Base-by-base conservation (phyloP, 1,140 invertebrate species). In the Chironomus striatipennis region DNA sequence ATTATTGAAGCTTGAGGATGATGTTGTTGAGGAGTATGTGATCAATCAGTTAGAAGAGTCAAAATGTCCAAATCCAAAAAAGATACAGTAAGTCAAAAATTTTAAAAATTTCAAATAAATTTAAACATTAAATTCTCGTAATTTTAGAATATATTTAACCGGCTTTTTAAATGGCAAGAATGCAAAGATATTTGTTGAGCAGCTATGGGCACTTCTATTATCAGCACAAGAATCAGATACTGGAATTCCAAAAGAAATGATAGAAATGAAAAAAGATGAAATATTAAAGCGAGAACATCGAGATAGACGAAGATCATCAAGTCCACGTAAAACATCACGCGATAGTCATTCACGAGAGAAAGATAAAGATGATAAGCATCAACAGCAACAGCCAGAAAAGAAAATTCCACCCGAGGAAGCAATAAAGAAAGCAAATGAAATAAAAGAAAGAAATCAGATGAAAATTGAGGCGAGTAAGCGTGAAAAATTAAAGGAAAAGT, bases 131-230 rank as follows among this genome's bases (percentile, higher is more conserved):
- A 34, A 34, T 87, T 96, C 96, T 57, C 96, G 96, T 83, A 94
- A 97, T 83, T 98, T 99, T 91, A 98, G 99, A 87, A 99, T 99
- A 79, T 99, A 99, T 85, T 85, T 99, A 79, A 99, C 98, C 47
- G 98, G 98, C 10, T 99, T 99, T 84, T 85, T 99, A 34, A 98
- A 99, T 84, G 96, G 96, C 2, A 97, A 96, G 84, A 98, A 98
- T 86, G 96, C 98, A 10, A 88, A 97, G 70, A 90, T 95, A 76
- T 99, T 99, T 83, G 97, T 99, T 91, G 92, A 91, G 0, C 97
- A 99, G 81, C 84, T 99, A 65, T 99, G 98, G 98, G 91, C 95
- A 73, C 84, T 98, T 75, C 83, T 99, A 73, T 86, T 97, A 73
- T 97, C 96, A 74, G 98, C 98, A 3, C 96, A 99, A 84, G 94